Conservation (phyloP, 2,888 invertebrate species). For the Pandemis corylana region DNA sequence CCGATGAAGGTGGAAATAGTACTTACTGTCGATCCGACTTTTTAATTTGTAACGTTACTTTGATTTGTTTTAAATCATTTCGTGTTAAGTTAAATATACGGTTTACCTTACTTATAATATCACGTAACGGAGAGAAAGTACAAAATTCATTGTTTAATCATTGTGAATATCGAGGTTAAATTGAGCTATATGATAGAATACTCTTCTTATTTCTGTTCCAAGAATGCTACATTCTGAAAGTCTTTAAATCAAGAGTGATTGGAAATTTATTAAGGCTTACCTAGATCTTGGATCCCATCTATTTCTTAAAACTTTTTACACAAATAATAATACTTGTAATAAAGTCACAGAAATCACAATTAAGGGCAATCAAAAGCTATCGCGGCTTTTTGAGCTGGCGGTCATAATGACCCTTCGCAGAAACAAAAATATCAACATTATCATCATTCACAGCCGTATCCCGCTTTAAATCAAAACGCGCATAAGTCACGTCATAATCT, state of each 20-base stretch:
- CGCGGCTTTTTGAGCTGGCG: neutral
- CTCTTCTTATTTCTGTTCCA: too few species aligned
- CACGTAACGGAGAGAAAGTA: too few species aligned
- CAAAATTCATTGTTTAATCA: too few species aligned
- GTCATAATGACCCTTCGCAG: conserved; percentile 6
- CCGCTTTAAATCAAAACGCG: conserved; percentile 31
- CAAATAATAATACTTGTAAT: neutral
- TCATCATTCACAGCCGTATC: conserved; percentile 29
- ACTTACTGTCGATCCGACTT: neutral
- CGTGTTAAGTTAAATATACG: too few species aligned
- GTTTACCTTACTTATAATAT: too few species aligned
- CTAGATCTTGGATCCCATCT: neutral
- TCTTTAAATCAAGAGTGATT: too few species aligned
- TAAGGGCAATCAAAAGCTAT: conserved; percentile 1
- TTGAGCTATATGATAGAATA: too few species aligned
- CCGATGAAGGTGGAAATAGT: neutral
- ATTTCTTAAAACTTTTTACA: neutral
- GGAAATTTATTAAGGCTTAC: too few species aligned
- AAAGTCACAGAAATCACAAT: neutral
- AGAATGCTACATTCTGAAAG: neutral
- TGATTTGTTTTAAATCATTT: too few species aligned
- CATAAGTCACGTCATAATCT: conserved; percentile 41
- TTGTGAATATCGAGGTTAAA: too few species aligned
- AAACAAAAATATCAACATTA: conserved; percentile 14
- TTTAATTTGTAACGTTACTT: neutral